Conservation (phyloP, 2,888 invertebrate species). For the Choristoneura rosaceana region DNA sequence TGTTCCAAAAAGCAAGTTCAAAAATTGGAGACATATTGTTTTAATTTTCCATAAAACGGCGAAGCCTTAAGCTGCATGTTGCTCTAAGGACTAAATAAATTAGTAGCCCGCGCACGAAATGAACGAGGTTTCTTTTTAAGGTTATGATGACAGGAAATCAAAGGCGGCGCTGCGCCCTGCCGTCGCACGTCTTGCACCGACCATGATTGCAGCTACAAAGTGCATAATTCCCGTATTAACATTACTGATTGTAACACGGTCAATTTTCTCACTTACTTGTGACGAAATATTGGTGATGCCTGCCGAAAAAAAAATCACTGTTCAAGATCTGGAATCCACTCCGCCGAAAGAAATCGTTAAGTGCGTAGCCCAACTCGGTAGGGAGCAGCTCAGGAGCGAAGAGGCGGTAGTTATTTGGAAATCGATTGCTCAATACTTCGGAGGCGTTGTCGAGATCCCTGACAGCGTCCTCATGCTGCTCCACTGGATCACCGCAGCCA, state of each 20-base stretch:
- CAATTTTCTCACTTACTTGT: constrained; percentile 54
- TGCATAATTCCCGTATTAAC: not conserved
- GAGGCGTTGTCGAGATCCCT: constrained; percentile 70
- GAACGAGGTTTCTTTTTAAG: not conserved
- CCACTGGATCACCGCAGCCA: constrained; percentile 78
- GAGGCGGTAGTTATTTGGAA: constrained; percentile 74
- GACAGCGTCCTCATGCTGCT: constrained; percentile 69
- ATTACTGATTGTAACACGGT: not conserved
- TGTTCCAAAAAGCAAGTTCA: no score
- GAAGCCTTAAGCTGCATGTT: constrained; percentile 1
- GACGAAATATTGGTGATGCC: constrained; percentile 61
- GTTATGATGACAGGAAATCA: not conserved
- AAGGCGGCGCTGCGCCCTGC: not conserved
- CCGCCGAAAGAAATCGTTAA: constrained; percentile 63
- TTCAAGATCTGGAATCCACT: constrained; percentile 59
- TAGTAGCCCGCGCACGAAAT: not conserved
- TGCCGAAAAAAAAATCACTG: constrained; percentile 51
- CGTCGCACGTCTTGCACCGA: not conserved
- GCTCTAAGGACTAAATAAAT: not conserved
- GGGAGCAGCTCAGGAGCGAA: constrained; percentile 54
- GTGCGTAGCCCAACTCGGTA: constrained; percentile 70
- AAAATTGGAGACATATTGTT: not conserved
- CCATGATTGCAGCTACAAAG: not conserved
- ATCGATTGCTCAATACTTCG: constrained; percentile 61
- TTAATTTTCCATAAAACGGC: not conserved